phyloP scores from a whole-genome alignment of 2,113 vertebrate genomes.

The Chiloscyllium plagiosum region DNA sequence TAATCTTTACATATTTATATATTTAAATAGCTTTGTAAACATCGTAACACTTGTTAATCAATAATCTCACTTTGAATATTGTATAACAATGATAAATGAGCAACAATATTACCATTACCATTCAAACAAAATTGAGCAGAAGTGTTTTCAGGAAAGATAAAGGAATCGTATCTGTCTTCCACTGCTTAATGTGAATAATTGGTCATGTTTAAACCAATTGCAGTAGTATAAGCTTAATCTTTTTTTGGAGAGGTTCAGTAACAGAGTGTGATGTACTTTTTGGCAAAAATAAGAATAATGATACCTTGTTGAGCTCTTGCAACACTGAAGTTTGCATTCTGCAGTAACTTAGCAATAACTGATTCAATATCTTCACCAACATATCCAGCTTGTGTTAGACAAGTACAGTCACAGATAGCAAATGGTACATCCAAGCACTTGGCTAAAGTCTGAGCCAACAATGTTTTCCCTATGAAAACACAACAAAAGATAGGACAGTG shows the following conservation, averaged over 20 bases:
- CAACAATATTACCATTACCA: background rate
- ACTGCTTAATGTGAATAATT: too few relatives aligned
- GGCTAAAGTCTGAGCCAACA: slow-evolving; percentile 91
- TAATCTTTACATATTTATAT: background rate
- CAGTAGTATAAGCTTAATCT: too few relatives aligned
- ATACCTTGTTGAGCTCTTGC: slow-evolving; percentile 96
- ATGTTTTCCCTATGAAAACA: slow-evolving; percentile 75
- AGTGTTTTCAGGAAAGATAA: too few relatives aligned
- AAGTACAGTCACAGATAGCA: slow-evolving; percentile 94
- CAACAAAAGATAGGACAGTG: background rate
- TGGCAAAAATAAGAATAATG: slow-evolving; percentile 22
- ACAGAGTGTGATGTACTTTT: background rate
- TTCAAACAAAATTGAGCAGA: too few relatives aligned
- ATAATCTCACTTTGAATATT: background rate
- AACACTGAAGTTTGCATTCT: slow-evolving; percentile 92
- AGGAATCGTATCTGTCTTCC: too few relatives aligned
- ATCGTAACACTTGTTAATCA: background rate
- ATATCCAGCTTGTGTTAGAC: slow-evolving; percentile 92
- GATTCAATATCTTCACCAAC: slow-evolving; percentile 97
- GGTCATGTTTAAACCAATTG: too few relatives aligned
- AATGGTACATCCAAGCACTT: slow-evolving; percentile 95
- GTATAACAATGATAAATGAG: background rate
- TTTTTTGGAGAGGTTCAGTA: too few relatives aligned
- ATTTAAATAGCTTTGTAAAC: background rate
- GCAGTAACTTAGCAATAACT: slow-evolving; percentile 91